Percentiles rank a stretch among this genome's conserved stretches.
Evolutionary conservation across 1,140 invertebrate species (phyloP).

Genomic region (Ephestia elutella): DNA sequence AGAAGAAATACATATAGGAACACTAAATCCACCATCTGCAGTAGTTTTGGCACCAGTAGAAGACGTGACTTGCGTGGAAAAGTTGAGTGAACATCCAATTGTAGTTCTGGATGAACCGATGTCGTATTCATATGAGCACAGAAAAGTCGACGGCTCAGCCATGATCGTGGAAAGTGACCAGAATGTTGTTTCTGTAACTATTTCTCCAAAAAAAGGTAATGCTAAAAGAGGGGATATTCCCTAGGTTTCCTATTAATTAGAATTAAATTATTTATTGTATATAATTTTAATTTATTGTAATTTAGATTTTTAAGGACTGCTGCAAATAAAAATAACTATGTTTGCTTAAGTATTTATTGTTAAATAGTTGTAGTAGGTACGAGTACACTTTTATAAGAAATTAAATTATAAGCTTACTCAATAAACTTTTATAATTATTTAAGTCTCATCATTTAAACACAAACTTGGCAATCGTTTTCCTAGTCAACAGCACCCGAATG

Average conservation of each 20-base stretch:
- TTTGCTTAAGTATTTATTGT: conserved; percentile 18
- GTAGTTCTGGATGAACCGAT: conserved; percentile 13
- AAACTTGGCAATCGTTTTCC: conserved; percentile 7
- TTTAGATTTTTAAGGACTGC: no score
- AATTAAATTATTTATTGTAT: neutral
- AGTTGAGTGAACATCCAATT: conserved; percentile 16
- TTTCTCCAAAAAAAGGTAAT: neutral
- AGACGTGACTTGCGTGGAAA: neutral
- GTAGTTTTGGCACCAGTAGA: neutral
- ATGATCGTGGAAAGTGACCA: conserved; percentile 6
- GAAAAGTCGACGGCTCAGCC: conserved; percentile 14
- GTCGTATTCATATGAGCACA: conserved; percentile 15
- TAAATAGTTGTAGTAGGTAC: conserved; percentile 8
- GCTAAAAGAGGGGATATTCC: conserved; percentile 15
- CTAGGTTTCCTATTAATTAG: neutral
- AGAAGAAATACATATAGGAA: neutral
- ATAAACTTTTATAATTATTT: conserved; percentile 9
- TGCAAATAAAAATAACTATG: neutral
- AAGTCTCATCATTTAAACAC: conserved; percentile 11
- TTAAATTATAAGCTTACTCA: conserved; percentile 9
- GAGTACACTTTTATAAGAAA: conserved; percentile 2
- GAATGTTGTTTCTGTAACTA: neutral
- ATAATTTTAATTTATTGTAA: neutral
- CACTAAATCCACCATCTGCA: neutral
- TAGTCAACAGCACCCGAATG: conserved; percentile 7